A percentile compares a stretch with the other conserved stretches of the same genome.
Conservation (phyloP, 1,140 invertebrate genomes). For the Ceratina japonica region DNA sequence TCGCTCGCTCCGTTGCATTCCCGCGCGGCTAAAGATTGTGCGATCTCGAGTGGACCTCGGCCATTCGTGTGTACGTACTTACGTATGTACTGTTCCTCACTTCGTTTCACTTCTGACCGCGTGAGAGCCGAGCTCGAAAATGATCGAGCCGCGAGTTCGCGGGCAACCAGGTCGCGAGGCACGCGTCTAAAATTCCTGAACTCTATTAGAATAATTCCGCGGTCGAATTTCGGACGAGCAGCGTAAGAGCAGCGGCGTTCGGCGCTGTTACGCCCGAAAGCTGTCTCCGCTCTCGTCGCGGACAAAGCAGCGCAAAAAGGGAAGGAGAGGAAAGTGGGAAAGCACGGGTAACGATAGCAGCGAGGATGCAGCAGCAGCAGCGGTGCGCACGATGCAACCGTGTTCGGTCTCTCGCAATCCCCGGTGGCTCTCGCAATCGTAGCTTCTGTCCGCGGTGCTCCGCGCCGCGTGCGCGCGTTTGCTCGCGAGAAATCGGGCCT, state of each 20-base stretch:
- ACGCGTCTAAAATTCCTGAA: too few relatives aligned
- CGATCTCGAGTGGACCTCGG: conserved; percentile 48
- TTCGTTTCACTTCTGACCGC: conserved; percentile 46
- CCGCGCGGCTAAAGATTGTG: conserved; percentile 54
- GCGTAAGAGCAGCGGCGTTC: too few relatives aligned
- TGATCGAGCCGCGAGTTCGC: not conserved
- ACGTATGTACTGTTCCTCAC: too few relatives aligned
- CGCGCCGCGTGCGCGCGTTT: not conserved
- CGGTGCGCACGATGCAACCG: not conserved
- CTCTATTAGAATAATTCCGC: too few relatives aligned
- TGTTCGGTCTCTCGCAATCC: conserved; percentile 32
- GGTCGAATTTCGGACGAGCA: too few relatives aligned
- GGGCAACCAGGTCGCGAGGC: too few relatives aligned
- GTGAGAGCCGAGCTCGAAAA: conserved; percentile 28
- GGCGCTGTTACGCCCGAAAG: not conserved
- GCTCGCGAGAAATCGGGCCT: conserved; percentile 52
- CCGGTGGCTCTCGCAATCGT: conserved; percentile 31
- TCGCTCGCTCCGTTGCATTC: conserved; percentile 44
- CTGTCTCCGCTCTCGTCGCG: not conserved
- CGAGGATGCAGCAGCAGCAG: not conserved
- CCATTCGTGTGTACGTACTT: conserved; percentile 22
- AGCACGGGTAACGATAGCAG: conserved; percentile 17
- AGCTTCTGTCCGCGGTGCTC: conserved; percentile 33
- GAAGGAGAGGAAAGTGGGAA: not conserved
- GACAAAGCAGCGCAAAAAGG: not conserved